Base-by-base conservation (phyloP, 2,113 vertebrate species). In the Corydoras maculifer region DNA sequence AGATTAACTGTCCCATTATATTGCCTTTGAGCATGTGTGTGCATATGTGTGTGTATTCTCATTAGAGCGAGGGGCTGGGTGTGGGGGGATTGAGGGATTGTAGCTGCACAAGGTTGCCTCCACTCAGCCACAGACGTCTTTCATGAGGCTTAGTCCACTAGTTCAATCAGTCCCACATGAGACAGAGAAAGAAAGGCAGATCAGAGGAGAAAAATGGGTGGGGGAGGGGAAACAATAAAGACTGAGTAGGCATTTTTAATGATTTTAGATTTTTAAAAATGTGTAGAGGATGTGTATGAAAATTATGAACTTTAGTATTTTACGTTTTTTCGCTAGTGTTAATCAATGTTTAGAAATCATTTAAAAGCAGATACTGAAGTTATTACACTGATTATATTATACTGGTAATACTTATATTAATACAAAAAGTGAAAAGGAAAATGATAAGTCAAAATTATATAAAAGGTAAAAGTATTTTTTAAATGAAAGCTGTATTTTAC, bases 141-240 rank as follows among this genome's bases (percentile, higher is more conserved):
- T 91, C 88, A 91, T 91, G 90, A 88, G 87, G 87, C 79, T 87
- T 79, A 81, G 88, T 89, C 86, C 87, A 83, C 86, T 73, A 83
- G 84, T 86, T 87, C 88, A 90, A 90, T 90, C 88, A 90, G 84
- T 88, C 86, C 88, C 89, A 91, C 89, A 91, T 90, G 90, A 90
- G 79, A 82, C 86, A 82, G 76, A 82, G 80, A 82, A 58, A 68
- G 72, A 58, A 67, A 59, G 60, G 10, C 58, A 12, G 66, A 63
- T 35, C 80, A 75, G 83, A 72, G 65, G n/a, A 43, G 25, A 70
- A 51, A 70, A 73, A 76, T 58, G 76, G 81, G 70, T 77, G 78
- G 57, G 76, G 25, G 55, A 10, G 69, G 63, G 62, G 66, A 74
- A 75, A 71, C 65, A 77, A 43, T 69, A 73, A 57, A 25, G 58